Evolutionary conservation across 2,888 invertebrate genomes (phyloP), one percentile per base, ranked within the genome.

Genomic region (Pseudococcus viburni): DNA sequence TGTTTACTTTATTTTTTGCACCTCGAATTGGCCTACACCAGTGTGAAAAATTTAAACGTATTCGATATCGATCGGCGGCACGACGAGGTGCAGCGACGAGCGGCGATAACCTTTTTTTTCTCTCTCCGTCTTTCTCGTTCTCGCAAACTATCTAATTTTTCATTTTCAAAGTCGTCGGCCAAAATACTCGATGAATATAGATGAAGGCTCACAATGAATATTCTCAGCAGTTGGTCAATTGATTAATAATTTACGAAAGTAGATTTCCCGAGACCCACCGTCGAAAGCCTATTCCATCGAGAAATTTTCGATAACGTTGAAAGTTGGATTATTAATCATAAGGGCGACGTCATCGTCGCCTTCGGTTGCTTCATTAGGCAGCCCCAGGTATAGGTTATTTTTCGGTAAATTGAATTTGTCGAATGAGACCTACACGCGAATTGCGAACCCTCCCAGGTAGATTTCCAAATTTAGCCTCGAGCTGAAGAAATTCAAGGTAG

Each of bases 1-100:
- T n/a, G n/a, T 55, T 55, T 55, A 55, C 55, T 55, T 55, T 55
- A 55, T 55, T 55, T 55, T 55, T n/a, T 55, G n/a, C 55, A 55
- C 55, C 55, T 55, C 55, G 55, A 55, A n/a, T 55, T 55, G 55
- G 17, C 55, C n/a, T n/a, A 55, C 51, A 51, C 15, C 55, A 55
- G 55, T n/a, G 17, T n/a, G 55, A 55, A 55, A 55, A 55, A 55
- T 55, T 55, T n/a, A 55, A 55, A 55, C 55, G 55, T 55, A 55
- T 55, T 55, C n/a, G 55, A 55, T 55, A 55, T 55, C 55, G 55
- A 55, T 55, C 55, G n/a, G 55, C 55, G 55, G 15, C 55, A 55
- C 55, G 15, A 51, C 55, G 55, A 55, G 55, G 55, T 51, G 48
- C 55, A 55, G 55, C 55, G 55, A 55, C 55, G 55, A 55, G 55